These are phyloP conservation scores for Mormyrus hasselquistii DNA, from an alignment of 2,797 vertebrate genomes.

Conservation along the genomic window DNA sequence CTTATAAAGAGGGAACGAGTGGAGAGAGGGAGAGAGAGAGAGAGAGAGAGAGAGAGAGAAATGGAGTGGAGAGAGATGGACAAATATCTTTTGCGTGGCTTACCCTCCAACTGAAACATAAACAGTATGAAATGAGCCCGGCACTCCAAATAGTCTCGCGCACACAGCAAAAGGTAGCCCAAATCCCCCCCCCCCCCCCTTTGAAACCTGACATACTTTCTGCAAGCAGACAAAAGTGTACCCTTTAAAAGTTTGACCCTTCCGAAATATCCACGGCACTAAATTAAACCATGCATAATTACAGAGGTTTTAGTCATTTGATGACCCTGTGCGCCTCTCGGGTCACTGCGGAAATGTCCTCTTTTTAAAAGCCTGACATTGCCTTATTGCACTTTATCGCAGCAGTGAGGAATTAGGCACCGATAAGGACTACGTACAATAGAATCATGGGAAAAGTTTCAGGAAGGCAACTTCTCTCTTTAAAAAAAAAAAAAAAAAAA, in stretches of 20 bases:
- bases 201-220: slow-evolving; percentile 45
- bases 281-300: neutral
- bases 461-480: neutral
- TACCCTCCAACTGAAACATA: slow-evolving; percentile 40
- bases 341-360: neutral
- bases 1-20: neutral
- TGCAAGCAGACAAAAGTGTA: slow-evolving; percentile 28
- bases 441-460: neutral
- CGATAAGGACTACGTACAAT: neutral
- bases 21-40: neutral
- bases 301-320: neutral
- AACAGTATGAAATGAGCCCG: slow-evolving; percentile 38
- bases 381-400: neutral
- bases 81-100: slow-evolving; percentile 26
- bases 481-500: neutral
- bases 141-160: slow-evolving; percentile 38
- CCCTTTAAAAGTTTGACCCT: slow-evolving; percentile 40
- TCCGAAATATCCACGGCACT: slow-evolving; percentile 20
- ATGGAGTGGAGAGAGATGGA: slow-evolving; percentile 1
- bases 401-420: neutral
- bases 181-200: slow-evolving; percentile 28
- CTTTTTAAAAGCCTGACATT: neutral
- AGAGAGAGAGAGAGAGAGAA: too few species aligned
- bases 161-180: slow-evolving; percentile 48
- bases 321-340: neutral